Conservation (phyloP, 2,888 invertebrate species). For the Sinelater perroti region DNA sequence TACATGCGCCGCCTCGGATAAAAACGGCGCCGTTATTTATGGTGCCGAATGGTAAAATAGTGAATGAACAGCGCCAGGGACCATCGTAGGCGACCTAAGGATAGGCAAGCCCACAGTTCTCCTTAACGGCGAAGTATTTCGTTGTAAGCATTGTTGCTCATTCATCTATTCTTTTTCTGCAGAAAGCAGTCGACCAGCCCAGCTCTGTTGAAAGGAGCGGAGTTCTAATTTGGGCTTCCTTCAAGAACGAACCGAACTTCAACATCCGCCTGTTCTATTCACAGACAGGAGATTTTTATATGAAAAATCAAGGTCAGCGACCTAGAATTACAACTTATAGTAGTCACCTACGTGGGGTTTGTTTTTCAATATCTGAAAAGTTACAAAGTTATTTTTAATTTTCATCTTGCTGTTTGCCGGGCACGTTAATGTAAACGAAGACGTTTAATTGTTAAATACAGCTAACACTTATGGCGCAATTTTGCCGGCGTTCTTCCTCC, state of each 20-base stretch:
- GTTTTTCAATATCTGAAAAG: conserved; percentile 1
- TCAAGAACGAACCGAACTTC: no score
- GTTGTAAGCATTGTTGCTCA: conserved; percentile 1
- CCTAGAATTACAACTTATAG: conserved; percentile 7
- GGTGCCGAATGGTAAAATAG: no score
- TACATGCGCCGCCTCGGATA: no score
- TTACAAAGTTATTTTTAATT: neutral
- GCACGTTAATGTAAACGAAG: neutral
- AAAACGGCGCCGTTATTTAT: no score
- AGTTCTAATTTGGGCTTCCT: neutral
- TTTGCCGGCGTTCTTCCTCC: conserved; percentile 5
- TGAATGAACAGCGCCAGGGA: conserved; percentile 37
- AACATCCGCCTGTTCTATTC: conserved; percentile 3
- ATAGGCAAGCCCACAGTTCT: conserved; percentile 42
- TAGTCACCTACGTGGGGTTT: neutral
- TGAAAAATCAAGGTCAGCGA: conserved; percentile 6
- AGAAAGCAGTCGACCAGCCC: neutral
- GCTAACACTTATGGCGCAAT: no score
- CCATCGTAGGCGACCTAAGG: conserved; percentile 43
- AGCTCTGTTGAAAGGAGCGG: conserved; percentile 1
- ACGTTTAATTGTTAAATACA: conserved; percentile 4
- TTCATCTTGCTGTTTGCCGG: neutral
- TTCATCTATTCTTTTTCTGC: neutral
- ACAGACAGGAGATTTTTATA: neutral
- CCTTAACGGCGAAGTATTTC: conserved; percentile 4